Percentiles rank a stretch among this genome's conserved stretches.
phyloP scores from a whole-genome alignment of 2,888 invertebrate species.

The Phorcus lineatus region DNA sequence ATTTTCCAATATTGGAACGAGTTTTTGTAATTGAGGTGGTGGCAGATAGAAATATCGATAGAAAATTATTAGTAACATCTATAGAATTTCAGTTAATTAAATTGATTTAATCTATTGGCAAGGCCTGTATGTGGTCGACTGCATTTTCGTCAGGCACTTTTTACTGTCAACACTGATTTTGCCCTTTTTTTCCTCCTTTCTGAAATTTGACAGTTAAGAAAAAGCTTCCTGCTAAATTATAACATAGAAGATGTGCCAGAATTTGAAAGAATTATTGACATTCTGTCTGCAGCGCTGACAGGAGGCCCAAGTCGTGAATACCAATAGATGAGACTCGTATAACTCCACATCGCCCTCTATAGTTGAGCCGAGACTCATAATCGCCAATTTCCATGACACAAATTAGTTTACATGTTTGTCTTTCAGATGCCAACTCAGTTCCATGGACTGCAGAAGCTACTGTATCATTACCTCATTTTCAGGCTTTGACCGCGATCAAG shows the following conservation, averaged over 20 bases:
- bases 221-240: constrained; percentile 1
- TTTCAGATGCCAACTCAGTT: background rate
- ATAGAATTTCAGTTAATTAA: no score
- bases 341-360: background rate
- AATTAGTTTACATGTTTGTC: constrained; percentile 25
- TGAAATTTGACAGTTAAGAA: background rate
- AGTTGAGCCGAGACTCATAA: background rate
- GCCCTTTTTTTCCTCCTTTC: no score
- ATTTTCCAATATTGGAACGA: no score
- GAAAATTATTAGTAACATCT: no score
- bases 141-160: no score
- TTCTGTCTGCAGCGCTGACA: background rate
- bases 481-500: background rate
- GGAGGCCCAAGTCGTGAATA: background rate
- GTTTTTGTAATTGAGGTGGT: no score
- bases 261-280: background rate
- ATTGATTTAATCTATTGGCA: no score
- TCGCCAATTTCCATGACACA: constrained; percentile 19
- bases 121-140: no score
- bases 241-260: background rate
- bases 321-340: background rate
- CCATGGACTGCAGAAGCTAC: background rate
- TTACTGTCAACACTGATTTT: no score
- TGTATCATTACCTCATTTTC: background rate
- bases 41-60: no score